Evolutionary conservation across 2,113 vertebrate species (phyloP), one percentile per base, ranked within the genome.

Genomic region (Odocoileus virginianus): DNA sequence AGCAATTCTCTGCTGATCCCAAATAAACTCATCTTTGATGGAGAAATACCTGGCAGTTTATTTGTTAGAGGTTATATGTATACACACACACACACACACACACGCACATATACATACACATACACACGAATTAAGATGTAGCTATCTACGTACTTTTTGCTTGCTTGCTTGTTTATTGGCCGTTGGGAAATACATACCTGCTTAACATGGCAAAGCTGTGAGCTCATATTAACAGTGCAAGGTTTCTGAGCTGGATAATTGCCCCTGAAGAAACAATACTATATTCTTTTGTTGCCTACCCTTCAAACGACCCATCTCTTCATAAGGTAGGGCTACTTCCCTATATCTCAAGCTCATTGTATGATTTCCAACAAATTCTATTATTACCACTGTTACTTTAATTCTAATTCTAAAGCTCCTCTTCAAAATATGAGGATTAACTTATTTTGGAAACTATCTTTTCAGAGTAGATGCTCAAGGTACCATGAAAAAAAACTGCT

Each of bases 401-500:
- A 84, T 74, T 95, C 43, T 79, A 27, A 43, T 93, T 93, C 47
- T 92, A 94, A 92, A 54, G 76, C 25, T n/a, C 14, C 6, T 6
- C 9, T 96, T 96, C 52, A 87, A 67, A 74, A 94, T 91, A 86
- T 25, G 52, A 25, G 25, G 5, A 9, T 71, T 84, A 54, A 84
- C 47, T 93, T 89, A 78, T 94, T 86, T 92, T 67, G 12, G 23
- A 97, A 96, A 88, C 60, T 55, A 55, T 19, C 90, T 95, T 91
- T 96, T 92, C 52, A 90, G 47, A 79, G 17, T 55, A 54, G 50
- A 64, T 85, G 16, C 58, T 96, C 10, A 96, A 89, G 43, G 81
- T 83, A 76, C 12, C 5, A 50, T 45, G 8, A 94, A 78, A 58
- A 87, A 85, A 92, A 57, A 36, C 7, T 27, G 5, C 17, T 74